Evolutionary conservation across 2,888 invertebrate species (phyloP).

Genomic region (Lymantria monacha): DNA sequence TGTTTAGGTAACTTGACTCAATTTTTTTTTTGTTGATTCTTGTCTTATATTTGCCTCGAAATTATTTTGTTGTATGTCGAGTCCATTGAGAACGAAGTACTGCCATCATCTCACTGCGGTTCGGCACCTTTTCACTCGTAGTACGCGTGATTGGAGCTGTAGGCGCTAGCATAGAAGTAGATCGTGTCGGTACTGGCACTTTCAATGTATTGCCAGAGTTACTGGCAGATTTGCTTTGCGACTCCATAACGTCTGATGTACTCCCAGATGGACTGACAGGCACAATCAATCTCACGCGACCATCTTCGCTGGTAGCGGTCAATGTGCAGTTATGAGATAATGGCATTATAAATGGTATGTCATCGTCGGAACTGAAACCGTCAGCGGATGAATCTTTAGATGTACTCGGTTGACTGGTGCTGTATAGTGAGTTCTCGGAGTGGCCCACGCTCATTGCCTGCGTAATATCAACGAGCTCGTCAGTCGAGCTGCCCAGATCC

Average conservation of each 20-base stretch:
- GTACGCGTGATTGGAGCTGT: constrained; percentile 87
- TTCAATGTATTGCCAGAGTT: constrained; percentile 77
- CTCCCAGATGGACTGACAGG: constrained; percentile 81
- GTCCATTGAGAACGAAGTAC: constrained; percentile 93
- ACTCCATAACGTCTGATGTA: constrained; percentile 52
- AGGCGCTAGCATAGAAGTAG: constrained; percentile 66
- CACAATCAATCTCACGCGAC: constrained; percentile 83
- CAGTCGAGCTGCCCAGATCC: constrained; percentile 45
- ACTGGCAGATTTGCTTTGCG: constrained; percentile 43
- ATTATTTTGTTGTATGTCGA: constrained; percentile 92
- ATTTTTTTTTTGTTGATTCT: constrained; percentile 14
- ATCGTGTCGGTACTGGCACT: constrained; percentile 66
- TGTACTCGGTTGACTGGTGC: constrained; percentile 68
- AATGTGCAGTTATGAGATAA: constrained; percentile 84
- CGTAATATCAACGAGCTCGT: constrained; percentile 44
- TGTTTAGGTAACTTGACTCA: constrained; percentile 49
- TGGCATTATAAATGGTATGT: constrained; percentile 85
- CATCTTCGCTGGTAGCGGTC: constrained; percentile 83
- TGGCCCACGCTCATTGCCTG: constrained; percentile 67
- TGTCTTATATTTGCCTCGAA: constrained; percentile 1
- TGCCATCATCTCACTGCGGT: constrained; percentile 92
- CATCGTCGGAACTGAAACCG: constrained; percentile 64
- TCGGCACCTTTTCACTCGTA: constrained; percentile 93
- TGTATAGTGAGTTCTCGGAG: constrained; percentile 61
- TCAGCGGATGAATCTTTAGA: constrained; percentile 73